A percentile compares a stretch with the other conserved stretches of the same genome.
Conservation (phyloP, 2,113 vertebrate species). For the Elgaria multicarinata region DNA sequence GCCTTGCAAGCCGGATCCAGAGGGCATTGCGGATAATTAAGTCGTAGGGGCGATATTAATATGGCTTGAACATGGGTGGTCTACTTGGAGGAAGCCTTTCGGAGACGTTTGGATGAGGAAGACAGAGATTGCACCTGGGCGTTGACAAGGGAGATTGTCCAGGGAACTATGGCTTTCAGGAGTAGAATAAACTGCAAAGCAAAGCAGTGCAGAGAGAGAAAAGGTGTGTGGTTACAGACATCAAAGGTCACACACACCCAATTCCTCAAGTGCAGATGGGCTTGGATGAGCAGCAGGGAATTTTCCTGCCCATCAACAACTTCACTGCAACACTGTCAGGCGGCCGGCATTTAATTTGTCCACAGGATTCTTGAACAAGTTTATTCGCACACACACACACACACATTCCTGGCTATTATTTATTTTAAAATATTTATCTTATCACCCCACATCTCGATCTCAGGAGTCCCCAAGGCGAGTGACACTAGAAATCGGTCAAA, state of each 20-base stretch:
- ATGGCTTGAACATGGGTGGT: slow-evolving; percentile 39
- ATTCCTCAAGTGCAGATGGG: slow-evolving; percentile 66
- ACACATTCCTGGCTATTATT: not conserved
- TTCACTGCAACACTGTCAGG: slow-evolving; percentile 72
- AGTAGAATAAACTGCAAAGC: not conserved
- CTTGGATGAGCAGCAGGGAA: slow-evolving; percentile 71
- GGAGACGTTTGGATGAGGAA: not conserved
- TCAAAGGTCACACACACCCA: slow-evolving; percentile 72
- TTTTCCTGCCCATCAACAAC: slow-evolving; percentile 67
- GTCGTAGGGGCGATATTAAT: slow-evolving; percentile 49
- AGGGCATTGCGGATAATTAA: slow-evolving; percentile 42
- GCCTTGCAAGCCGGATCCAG: slow-evolving; percentile 47
- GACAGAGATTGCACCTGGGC: slow-evolving; percentile 13
- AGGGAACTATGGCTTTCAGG: slow-evolving; percentile 17
- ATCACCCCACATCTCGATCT: no score
- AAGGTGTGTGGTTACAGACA: slow-evolving; percentile 55
- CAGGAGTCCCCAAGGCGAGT: no score
- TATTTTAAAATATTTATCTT: not conserved
- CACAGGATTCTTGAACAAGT: slow-evolving; percentile 34
- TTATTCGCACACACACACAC: not conserved
- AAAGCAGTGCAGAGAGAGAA: slow-evolving; percentile 33
- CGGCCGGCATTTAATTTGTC: slow-evolving; percentile 61
- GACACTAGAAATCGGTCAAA: not conserved
- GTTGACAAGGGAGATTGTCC: slow-evolving; percentile 7
- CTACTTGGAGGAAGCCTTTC: slow-evolving; percentile 33